phyloP scores from a whole-genome alignment of 2,888 invertebrate species.

The Mythimna pallens region DNA sequence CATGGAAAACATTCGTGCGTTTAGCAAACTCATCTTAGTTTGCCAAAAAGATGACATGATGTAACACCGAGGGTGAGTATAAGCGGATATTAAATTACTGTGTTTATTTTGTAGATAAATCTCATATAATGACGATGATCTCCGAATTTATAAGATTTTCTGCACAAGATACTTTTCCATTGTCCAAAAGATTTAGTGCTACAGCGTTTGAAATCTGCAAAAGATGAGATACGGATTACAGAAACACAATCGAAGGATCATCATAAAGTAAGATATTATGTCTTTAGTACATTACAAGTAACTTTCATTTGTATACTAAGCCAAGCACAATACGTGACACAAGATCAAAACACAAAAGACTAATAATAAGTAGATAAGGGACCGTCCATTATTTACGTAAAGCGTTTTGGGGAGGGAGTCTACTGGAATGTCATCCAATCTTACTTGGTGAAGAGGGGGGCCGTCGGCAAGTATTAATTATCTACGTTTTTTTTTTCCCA shows the following conservation, averaged over 20 bases:
- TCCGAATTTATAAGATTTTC: background rate
- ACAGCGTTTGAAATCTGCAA: background rate
- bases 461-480: too few relatives aligned
- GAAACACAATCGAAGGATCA: slow-evolving; percentile 10
- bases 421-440: too few relatives aligned
- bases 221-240: background rate
- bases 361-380: slow-evolving; percentile 4
- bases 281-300: background rate
- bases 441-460: too few relatives aligned
- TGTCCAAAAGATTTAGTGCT: background rate
- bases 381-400: too few relatives aligned
- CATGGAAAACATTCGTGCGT: too few relatives aligned
- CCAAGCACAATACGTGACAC: slow-evolving; percentile 8
- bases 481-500: too few relatives aligned
- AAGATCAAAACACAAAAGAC: slow-evolving; percentile 15
- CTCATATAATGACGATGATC: background rate
- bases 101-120: background rate
- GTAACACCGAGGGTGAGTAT: background rate
- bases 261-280: slow-evolving; percentile 5
- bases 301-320: slow-evolving; percentile 1
- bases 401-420: too few relatives aligned
- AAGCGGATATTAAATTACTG: background rate
- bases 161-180: background rate
- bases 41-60: background rate
- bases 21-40: too few relatives aligned